Base-by-base conservation (phyloP, 1,140 invertebrate species). In the Sminthurides bifidus region DNA sequence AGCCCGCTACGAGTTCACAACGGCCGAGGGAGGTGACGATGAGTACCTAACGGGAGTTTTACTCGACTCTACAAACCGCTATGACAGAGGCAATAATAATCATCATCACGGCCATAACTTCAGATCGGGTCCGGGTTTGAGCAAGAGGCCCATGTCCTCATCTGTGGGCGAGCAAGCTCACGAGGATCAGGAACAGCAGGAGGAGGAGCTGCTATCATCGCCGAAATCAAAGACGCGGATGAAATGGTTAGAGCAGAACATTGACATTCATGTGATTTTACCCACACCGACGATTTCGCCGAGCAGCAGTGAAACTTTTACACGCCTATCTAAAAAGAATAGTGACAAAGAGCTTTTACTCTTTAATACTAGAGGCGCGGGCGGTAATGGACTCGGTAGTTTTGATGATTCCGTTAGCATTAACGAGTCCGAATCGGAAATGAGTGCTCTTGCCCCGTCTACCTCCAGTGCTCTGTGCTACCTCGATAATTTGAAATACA, bases 251-350 rank as follows among this genome's bases (percentile, higher is more conserved):
- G 80, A 81, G 59, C 80, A 83, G 68, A 81, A 80, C 26, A 81
- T 82, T 50, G 81, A 84, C 67, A 85, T 85, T 62, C 77, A 82
- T 67, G 75, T 76, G 33, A 84, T 82, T 46, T 80, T 83, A 67
- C 80, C 83, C 21, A 85, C 83, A n/a, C 83, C 83, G 10, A 80
- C 81, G 35, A 74, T 83, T 15, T 87, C 85, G n/a, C 85, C 85
- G 0, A 84, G 83, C 68, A 81, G 79, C 2, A 87, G 84, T 66
- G 82, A 85, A 35, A 53, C 44, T n/a, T 55, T 65, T 33, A 1
- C 43, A n/a, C 27, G n/a, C 19, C 15, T 37, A 12, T 2, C n/a
- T 12, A 24, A 12, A 6, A 46, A 46, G 24, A n/a, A 8, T 5
- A 49, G 35, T n/a, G 33, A 40, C 8, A 27, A 40, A 24, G 30